A percentile compares a stretch with the other conserved stretches of the same genome.
Conservation (phyloP, 92 coral and sea anemone genomes). For the Parazoanthus swiftii region DNA sequence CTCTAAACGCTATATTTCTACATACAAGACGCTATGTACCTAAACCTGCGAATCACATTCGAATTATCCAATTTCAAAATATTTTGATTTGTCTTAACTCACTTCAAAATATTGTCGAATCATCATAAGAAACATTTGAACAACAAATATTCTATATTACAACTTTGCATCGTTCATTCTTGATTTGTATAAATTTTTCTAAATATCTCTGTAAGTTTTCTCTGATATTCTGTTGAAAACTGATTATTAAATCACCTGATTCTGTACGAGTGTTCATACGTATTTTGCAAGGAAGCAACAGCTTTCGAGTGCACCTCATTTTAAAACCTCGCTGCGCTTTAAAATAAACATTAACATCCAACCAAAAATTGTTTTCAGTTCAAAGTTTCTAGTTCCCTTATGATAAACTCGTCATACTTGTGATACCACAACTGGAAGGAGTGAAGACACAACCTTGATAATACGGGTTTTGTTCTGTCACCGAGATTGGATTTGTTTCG, state of each 20-base stretch:
- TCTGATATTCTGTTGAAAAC: constrained; percentile 18
- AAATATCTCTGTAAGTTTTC: constrained; percentile 40
- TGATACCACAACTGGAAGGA: constrained; percentile 85
- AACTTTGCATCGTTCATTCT: constrained; percentile 42
- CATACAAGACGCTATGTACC: constrained; percentile 34
- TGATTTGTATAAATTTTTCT: constrained; percentile 40
- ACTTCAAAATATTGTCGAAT: constrained; percentile 85
- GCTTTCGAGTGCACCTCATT: constrained; percentile 9
- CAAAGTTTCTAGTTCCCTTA: constrained; percentile 60
- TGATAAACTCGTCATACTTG: constrained; percentile 83
- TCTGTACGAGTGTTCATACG: constrained; percentile 22
- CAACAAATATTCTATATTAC: constrained; percentile 40
- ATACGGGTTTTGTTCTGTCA: constrained; percentile 81
- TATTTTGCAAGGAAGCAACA: constrained; percentile 20
- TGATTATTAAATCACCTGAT: constrained; percentile 27
- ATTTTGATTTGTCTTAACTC: constrained; percentile 86
- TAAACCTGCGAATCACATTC: constrained; percentile 68
- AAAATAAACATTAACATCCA: constrained; percentile 21
- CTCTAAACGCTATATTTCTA: constrained; percentile 25
- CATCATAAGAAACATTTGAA: constrained; percentile 48
- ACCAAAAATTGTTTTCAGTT: constrained; percentile 26
- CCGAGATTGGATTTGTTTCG: constrained; percentile 69
- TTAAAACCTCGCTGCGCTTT: constrained; percentile 9
- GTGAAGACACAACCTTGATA: constrained; percentile 94
- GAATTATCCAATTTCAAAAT: constrained; percentile 88